phyloP scores from a whole-genome alignment of 1,140 invertebrate species.

The Metopolophium dirhodum region DNA sequence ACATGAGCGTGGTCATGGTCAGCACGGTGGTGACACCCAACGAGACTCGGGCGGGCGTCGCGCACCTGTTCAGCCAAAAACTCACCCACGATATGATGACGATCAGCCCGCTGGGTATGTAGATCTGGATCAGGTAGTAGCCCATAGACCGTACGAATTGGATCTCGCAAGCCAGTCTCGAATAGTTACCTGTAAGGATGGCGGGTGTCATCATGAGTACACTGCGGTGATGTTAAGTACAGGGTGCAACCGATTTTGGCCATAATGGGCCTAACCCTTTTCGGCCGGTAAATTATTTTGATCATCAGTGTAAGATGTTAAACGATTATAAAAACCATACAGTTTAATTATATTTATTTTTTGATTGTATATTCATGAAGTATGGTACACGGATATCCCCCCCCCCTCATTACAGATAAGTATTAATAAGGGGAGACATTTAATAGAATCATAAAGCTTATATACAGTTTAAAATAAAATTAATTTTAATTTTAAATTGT shows the following conservation, averaged over 20 bases:
- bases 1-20: conserved; percentile 99
- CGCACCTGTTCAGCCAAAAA: conserved; percentile 94
- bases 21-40: conserved; percentile 96
- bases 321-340: background rate
- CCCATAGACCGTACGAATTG: conserved; percentile 98
- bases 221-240: background rate
- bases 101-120: conserved; percentile 97
- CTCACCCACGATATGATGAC: conserved; percentile 99
- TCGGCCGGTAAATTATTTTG: background rate
- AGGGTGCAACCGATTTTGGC: background rate
- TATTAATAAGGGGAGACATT: no score
- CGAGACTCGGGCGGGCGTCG: conserved; percentile 94
- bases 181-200: conserved; percentile 87
- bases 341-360: background rate
- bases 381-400: background rate
- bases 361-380: background rate
- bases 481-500: no score
- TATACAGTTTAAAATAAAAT: no score
- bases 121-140: conserved; percentile 99
- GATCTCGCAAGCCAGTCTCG: conserved; percentile 95
- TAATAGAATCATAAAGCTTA: no score
- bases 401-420: background rate
- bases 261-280: background rate
- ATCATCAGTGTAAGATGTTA: background rate
- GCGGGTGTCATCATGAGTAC: background rate